These are phyloP conservation scores for Platysternon megacephalum DNA, from an alignment of 2,113 vertebrate species.

Conservation along the genomic window DNA sequence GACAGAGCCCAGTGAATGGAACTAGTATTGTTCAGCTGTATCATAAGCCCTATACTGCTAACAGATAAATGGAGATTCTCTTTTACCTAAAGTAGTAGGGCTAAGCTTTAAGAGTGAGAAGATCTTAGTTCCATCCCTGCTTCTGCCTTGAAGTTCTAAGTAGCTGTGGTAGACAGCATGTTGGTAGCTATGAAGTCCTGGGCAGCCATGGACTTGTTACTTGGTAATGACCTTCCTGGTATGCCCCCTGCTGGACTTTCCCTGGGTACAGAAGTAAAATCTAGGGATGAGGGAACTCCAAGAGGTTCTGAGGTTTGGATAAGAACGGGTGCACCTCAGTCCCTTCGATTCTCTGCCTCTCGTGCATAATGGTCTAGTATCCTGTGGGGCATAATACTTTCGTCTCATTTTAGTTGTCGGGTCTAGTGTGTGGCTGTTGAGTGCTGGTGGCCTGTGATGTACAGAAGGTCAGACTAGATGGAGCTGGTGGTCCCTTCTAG, in stretches of 20 bases:
- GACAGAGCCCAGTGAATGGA: neutral
- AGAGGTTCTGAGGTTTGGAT: neutral
- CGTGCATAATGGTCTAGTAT: neutral
- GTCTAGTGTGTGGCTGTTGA: neutral
- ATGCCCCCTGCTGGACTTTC: neutral
- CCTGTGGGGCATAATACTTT: neutral
- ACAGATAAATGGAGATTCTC: neutral
- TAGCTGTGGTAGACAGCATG: neutral
- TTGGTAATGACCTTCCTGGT: neutral
- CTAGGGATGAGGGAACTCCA: neutral
- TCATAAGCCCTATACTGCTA: neutral
- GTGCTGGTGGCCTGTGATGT: neutral
- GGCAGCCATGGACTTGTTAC: neutral
- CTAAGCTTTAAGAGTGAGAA: neutral
- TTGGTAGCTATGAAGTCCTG: neutral
- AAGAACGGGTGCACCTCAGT: neutral
- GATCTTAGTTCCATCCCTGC: neutral
- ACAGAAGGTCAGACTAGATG: neutral
- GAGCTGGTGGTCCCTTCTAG: neutral
- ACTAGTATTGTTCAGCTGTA: neutral
- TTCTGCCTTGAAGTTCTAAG: accelerated
- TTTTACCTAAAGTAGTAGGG: neutral
- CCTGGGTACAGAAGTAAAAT: neutral
- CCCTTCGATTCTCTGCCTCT: neutral
- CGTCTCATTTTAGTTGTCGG: neutral